Percentiles rank a stretch among this genome's conserved stretches.
These are phyloP conservation scores for Tethea ocularis DNA, from an alignment of 2,888 invertebrate genomes.

Conservation along the genomic window DNA sequence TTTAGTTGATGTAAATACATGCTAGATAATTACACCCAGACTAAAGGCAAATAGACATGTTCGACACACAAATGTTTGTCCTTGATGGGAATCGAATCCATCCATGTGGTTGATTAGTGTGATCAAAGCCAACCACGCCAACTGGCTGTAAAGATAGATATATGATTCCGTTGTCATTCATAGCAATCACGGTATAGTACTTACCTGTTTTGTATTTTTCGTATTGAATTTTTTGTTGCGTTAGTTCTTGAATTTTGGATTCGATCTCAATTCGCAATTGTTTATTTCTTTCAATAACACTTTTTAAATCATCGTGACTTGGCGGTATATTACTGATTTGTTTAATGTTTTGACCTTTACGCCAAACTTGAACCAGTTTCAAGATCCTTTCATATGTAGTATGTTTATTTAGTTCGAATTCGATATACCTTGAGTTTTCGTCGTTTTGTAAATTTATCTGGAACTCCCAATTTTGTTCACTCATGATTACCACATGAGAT, in stretches of 20 bases:
- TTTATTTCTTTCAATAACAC: constrained; percentile 58
- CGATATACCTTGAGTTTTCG: constrained; percentile 37
- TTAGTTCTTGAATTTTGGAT: constrained; percentile 51
- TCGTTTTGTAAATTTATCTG: constrained; percentile 34
- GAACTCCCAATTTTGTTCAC: constrained; percentile 57
- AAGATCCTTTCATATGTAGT: constrained; percentile 40
- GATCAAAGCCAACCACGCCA: no score
- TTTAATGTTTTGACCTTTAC: constrained; percentile 41
- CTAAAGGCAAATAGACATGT: no score
- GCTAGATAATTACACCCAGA: no score
- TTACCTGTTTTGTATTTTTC: constrained; percentile 66
- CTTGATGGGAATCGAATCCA: no score
- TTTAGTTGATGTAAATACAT: no score
- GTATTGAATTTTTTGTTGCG: constrained; percentile 56
- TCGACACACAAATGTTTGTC: no score
- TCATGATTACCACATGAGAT: constrained; percentile 41
- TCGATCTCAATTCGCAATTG: constrained; percentile 59
- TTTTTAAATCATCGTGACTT: constrained; percentile 57
- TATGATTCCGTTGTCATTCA: no score
- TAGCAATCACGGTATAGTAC: constrained; percentile 1
- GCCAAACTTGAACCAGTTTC: constrained; percentile 48
- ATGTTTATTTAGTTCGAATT: constrained; percentile 46
- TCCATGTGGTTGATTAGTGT: no score
- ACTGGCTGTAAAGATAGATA: no score
- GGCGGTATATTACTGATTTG: constrained; percentile 33